Percentiles rank a stretch among this genome's conserved stretches.
Evolutionary conservation across 2,113 vertebrate genomes (phyloP).

Genomic region (Hemicordylus capensis): DNA sequence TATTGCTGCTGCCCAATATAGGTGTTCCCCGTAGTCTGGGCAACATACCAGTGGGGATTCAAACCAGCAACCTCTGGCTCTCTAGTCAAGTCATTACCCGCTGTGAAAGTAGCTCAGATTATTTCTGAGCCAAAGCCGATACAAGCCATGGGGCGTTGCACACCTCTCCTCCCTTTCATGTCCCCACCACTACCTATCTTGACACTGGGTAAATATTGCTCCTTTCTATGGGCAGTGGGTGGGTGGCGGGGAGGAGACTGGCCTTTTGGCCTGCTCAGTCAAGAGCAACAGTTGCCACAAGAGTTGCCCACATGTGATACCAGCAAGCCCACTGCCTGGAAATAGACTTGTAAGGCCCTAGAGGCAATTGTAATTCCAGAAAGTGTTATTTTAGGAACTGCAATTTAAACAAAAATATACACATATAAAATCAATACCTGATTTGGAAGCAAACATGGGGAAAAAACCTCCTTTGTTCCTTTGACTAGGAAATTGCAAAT

Average conservation of each 20-base stretch:
- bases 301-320: not conserved
- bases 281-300: not conserved
- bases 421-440: slow-evolving; percentile 37
- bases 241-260: not conserved
- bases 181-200: not conserved
- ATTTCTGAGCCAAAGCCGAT: too few species aligned
- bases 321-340: not conserved
- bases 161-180: too few species aligned
- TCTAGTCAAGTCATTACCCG: too few species aligned
- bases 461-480: slow-evolving; percentile 29
- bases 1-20: too few species aligned
- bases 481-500: too few species aligned
- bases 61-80: too few species aligned
- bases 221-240: too few species aligned
- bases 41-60: too few species aligned
- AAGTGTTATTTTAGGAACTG: not conserved
- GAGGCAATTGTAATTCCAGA: too few species aligned
- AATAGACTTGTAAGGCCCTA: not conserved
- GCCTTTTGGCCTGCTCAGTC: not conserved
- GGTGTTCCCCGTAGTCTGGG: too few species aligned
- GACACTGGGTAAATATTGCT: not conserved
- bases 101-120: too few species aligned
- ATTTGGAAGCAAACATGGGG: slow-evolving; percentile 45
- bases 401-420: slow-evolving; percentile 13
- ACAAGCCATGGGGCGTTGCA: too few species aligned